Conservation (phyloP, 1,140 invertebrate genomes). For the Camponotus pennsylvanicus region DNA sequence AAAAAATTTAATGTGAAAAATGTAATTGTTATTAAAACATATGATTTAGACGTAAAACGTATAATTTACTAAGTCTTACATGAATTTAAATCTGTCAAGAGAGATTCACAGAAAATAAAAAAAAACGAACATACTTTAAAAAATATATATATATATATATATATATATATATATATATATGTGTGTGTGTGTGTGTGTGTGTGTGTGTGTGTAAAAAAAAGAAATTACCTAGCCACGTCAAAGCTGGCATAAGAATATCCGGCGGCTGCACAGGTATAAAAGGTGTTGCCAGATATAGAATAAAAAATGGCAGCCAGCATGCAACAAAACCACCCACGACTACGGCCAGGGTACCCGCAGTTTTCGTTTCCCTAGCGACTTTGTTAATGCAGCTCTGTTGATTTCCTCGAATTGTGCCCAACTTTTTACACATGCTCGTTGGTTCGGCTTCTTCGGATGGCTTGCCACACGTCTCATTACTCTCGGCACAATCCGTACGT, state of each 20-base stretch:
- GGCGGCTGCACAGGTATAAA: constrained; percentile 86
- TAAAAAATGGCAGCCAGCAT: constrained; percentile 96
- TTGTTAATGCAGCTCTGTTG: constrained; percentile 80
- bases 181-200: too few species aligned
- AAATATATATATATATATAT: background rate
- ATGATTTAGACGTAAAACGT: too few species aligned
- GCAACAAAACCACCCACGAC: constrained; percentile 97
- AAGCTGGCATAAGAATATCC: constrained; percentile 90
- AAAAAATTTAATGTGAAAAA: constrained; percentile 5
- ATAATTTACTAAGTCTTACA: background rate
- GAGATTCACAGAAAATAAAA: background rate
- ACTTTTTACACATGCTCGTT: constrained; percentile 71
- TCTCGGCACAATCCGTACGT: constrained; percentile 49
- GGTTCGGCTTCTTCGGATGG: constrained; percentile 57
- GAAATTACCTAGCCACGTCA: constrained; percentile 94
- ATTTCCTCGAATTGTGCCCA: constrained; percentile 71
- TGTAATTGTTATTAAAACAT: background rate
- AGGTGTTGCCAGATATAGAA: constrained; percentile 93
- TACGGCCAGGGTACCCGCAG: constrained; percentile 95
- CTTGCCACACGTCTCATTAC: constrained; percentile 54
- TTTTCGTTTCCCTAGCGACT: constrained; percentile 91
- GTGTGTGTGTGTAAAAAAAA: background rate
- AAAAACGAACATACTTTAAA: background rate
- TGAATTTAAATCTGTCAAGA: background rate
- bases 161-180: too few species aligned